These are phyloP conservation scores for Cepphus grylle DNA, from an alignment of 2,113 vertebrate species.

Conservation along the genomic window DNA sequence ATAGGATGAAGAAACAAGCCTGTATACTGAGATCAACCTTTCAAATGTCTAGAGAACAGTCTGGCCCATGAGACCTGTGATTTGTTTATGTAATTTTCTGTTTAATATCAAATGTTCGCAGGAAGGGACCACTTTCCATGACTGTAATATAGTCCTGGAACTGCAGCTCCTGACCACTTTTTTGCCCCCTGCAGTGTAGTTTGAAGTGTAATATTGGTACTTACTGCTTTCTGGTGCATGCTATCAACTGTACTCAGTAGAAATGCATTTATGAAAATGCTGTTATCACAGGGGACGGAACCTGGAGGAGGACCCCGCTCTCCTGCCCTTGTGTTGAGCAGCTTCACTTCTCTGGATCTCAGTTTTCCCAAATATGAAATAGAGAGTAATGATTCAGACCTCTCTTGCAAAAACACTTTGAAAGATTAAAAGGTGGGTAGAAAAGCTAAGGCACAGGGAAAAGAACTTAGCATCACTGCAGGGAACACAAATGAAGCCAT, in stretches of 20 bases:
- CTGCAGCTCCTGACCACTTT: not conserved
- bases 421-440: not conserved
- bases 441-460: not conserved
- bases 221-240: not conserved
- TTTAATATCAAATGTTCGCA: not conserved
- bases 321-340: not conserved
- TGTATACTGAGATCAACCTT: not conserved
- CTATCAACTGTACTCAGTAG: not conserved
- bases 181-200: not conserved
- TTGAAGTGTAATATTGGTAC: not conserved
- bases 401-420: not conserved
- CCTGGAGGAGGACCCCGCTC: not conserved
- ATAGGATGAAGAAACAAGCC: not conserved
- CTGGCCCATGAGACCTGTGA: not conserved
- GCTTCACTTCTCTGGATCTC: not conserved
- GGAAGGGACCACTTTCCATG: not conserved
- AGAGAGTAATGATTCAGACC: not conserved
- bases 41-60: not conserved
- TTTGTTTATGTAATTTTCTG: conserved; percentile 11
- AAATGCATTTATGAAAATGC: not conserved
- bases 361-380: not conserved
- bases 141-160: not conserved
- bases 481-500: not conserved
- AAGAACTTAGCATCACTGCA: not conserved
- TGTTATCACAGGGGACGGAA: not conserved